Base-by-base conservation (phyloP, 2,113 vertebrate species). In the Ctenodactylus gundi region DNA sequence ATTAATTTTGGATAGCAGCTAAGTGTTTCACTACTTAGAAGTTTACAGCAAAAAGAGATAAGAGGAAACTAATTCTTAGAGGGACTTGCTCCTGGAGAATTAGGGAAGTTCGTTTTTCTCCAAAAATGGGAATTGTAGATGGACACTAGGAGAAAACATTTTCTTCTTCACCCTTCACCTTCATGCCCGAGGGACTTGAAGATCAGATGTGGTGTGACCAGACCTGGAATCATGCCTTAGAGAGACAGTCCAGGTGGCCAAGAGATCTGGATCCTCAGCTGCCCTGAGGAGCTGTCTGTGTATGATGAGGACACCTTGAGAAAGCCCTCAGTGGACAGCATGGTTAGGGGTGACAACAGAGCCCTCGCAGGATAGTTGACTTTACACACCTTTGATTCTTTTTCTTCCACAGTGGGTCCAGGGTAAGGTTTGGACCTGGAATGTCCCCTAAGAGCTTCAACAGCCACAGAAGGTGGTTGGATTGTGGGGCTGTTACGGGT, bases 281-380 rank as follows among this genome's bases (percentile, higher is more conserved):
- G 34, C 25, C 11, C 7, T 0, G 29, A 23, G n/a, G 39, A 57
- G 41, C 31, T 1, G 10, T 6, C 20, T n/a, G 0, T 36, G 15
- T 36, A 18, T 31, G 36, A 8, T n/a, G 29, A 67, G 39, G 53
- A 44, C 27, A 62, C 8, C n/a, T 49, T n/a, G 44, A 62, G 51
- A 29, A 64, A 44, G 7, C 11, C 57, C 29, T 68, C 23, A 36
- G 25, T 10, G 53, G 18, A 57, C 3, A 51, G 0, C 11, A 18
- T 25, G 2, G 5, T n/a, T 17, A 2, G 21, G 41, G n/a, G 7
- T 4, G 14, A 20, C 58, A 25, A 62, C 20, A 39, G n/a, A 89
- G 73, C 7, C 39, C 41, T 62, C n/a, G 44, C 31, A 46, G n/a
- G 41, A 25, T 23, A 13, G 41, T 64, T 75, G 17, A 27, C 14